Evolutionary conservation across 2,113 vertebrate genomes (phyloP).

Genomic region (human (Homo sapiens)): GRCh38 chr7:132410001-132410500

Average conservation of each 20-base stretch:
- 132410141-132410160: not conserved
- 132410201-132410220: not conserved
- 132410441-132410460: not conserved
- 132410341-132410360: not conserved
- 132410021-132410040: not conserved
- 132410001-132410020: not conserved
- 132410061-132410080: not conserved
- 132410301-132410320: not conserved
- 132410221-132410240: not conserved
- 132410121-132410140: not conserved
- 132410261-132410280: not conserved
- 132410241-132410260: not conserved
- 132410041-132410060: not conserved
- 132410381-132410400: not conserved
- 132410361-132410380: not conserved
- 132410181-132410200: rapidly evolving
- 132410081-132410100: not conserved
- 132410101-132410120: not conserved
- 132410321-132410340: not conserved
- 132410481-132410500: not conserved
- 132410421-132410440: not conserved
- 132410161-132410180: not conserved
- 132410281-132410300: not conserved
- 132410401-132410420: not conserved
- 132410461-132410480: not conserved